phyloP scores from a whole-genome alignment of 2,888 invertebrate species.

The Morpho achilles region DNA sequence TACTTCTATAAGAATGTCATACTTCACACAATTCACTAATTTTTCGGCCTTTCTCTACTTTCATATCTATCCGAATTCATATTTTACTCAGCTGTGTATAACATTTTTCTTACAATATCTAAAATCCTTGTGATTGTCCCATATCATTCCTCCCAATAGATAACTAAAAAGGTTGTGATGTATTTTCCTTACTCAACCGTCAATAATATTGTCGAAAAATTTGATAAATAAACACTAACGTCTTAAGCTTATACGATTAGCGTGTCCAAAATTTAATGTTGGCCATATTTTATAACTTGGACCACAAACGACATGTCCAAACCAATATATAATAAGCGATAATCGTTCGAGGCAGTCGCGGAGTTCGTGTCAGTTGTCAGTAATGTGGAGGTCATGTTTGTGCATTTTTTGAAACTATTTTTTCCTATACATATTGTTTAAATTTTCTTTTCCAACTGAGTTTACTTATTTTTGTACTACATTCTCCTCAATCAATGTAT shows the following conservation, averaged over 20 bases:
- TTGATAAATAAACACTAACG: too few relatives aligned
- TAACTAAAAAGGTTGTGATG: too few relatives aligned
- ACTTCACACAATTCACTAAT: too few relatives aligned
- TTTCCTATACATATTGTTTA: not conserved
- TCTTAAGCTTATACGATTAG: not conserved
- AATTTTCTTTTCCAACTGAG: not conserved
- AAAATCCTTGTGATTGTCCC: too few relatives aligned
- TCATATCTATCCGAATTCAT: too few relatives aligned
- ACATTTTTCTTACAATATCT: too few relatives aligned
- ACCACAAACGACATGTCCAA: constrained; percentile 35
- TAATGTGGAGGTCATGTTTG: constrained; percentile 22
- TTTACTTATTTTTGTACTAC: not conserved
- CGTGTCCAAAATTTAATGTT: not conserved
- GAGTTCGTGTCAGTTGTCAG: constrained; percentile 52
- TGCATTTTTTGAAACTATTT: constrained; percentile 5
- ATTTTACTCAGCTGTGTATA: too few relatives aligned
- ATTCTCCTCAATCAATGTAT: too few relatives aligned
- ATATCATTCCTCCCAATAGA: too few relatives aligned
- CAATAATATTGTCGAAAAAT: not conserved
- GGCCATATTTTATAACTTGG: constrained; percentile 33
- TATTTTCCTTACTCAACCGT: too few relatives aligned
- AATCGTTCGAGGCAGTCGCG: constrained; percentile 42
- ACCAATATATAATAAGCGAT: constrained; percentile 56
- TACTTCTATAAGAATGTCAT: too few relatives aligned
- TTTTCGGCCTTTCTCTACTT: too few relatives aligned